These are phyloP conservation scores for Chanos chanos DNA, from an alignment of 2,797 vertebrate genomes.

Conservation along the genomic window DNA sequence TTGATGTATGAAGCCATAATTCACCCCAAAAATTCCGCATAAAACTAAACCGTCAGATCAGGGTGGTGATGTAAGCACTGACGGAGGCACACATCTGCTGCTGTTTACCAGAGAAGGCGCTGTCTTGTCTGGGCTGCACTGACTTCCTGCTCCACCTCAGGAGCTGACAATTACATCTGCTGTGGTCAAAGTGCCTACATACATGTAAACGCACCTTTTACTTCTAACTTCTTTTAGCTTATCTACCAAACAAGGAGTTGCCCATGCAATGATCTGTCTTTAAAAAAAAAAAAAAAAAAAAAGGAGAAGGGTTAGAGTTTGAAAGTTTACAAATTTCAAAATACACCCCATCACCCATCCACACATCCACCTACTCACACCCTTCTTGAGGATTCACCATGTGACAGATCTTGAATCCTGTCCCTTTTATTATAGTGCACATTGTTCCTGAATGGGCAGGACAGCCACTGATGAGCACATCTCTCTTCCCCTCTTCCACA, in stretches of 20 bases:
- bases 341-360: too few relatives aligned
- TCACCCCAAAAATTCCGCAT: too few relatives aligned
- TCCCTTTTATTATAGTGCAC: neutral
- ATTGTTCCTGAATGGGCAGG: neutral
- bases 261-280: neutral
- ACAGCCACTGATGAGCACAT: too few relatives aligned
- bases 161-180: neutral
- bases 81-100: conserved; percentile 20
- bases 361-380: neutral
- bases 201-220: too few relatives aligned
- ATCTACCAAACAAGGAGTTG: conserved; percentile 7
- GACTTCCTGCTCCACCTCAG: too few relatives aligned
- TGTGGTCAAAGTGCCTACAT: neutral
- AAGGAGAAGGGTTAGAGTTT: conserved; percentile 16
- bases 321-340: too few relatives aligned
- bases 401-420: neutral
- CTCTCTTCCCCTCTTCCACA: too few relatives aligned
- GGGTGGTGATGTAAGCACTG: neutral
- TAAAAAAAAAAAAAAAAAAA: neutral
- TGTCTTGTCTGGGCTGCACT: neutral
- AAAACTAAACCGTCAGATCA: neutral
- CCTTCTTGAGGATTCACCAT: neutral
- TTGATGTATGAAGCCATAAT: too few relatives aligned
- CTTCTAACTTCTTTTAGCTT: neutral
- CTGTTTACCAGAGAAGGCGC: neutral